phyloP scores from a whole-genome alignment of 2,888 invertebrate species.

The Adela reaumurella region DNA sequence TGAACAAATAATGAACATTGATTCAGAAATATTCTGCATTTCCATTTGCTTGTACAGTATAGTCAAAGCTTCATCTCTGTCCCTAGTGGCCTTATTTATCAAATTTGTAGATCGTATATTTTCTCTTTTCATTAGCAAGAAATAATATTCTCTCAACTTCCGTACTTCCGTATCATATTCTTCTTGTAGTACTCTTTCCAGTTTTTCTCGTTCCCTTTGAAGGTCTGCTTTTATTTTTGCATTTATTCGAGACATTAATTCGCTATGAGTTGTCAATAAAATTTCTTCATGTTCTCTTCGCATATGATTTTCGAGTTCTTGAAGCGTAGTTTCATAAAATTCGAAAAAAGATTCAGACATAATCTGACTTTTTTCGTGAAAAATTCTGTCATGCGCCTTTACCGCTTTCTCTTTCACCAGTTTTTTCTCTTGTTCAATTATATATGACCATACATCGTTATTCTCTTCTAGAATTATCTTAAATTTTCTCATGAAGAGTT shows the following conservation, averaged over 20 bases:
- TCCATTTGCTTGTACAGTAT: constrained; percentile 32
- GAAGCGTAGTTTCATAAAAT: constrained; percentile 34
- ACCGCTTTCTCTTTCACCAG: constrained; percentile 24
- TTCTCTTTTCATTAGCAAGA: constrained; percentile 31
- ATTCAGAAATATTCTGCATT: constrained; percentile 31
- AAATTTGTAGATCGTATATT: constrained; percentile 21
- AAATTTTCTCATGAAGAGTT: constrained; percentile 21
- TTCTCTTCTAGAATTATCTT: constrained; percentile 25
- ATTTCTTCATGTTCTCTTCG: constrained; percentile 25
- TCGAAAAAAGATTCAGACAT: constrained; percentile 27
- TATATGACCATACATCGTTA: constrained; percentile 31
- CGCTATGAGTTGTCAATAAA: constrained; percentile 22
- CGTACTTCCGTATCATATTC: constrained; percentile 23
- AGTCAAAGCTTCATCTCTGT: constrained; percentile 34
- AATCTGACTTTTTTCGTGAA: constrained; percentile 25
- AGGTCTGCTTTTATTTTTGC: constrained; percentile 29
- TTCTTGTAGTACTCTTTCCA: constrained; percentile 23
- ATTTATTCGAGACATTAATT: constrained; percentile 29
- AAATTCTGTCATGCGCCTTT: constrained; percentile 24
- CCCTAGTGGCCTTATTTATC: constrained; percentile 23
- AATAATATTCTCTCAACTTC: constrained; percentile 35
- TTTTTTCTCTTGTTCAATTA: constrained; percentile 27
- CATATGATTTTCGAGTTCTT: constrained; percentile 32
- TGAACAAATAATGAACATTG: constrained; percentile 40
- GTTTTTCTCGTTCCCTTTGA: constrained; percentile 21